These are phyloP conservation scores for Campopleginae sp. DNA, from an alignment of 2,888 invertebrate species.

Conservation along the genomic window DNA sequence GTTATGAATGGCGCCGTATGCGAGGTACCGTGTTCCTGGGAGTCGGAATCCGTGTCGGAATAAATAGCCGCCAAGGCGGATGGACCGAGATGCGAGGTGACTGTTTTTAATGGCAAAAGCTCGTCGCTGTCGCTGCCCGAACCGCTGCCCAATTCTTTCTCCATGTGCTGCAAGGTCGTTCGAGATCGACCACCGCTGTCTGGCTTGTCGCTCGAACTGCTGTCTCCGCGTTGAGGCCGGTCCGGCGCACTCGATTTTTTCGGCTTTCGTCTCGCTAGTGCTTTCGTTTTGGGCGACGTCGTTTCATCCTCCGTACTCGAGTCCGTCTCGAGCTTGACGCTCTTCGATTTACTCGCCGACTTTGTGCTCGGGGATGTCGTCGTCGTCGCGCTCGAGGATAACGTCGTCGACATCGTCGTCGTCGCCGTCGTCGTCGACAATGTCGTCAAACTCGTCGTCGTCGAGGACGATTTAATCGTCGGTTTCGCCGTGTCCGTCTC, in stretches of 20 bases:
- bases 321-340: conserved; percentile 82
- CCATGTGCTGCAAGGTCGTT: conserved; percentile 89
- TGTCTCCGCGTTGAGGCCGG: conserved; percentile 84
- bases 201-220: conserved; percentile 80
- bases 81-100: conserved; percentile 76
- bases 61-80: conserved; percentile 91
- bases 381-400: background rate
- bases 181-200: conserved; percentile 84
- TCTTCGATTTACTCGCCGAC: conserved; percentile 61
- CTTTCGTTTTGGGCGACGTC: conserved; percentile 84
- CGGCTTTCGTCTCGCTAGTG: conserved; percentile 77
- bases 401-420: conserved; percentile 82
- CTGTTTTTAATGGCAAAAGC: conserved; percentile 87
- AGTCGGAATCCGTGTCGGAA: conserved; percentile 90
- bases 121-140: conserved; percentile 93
- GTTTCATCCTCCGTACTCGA: conserved; percentile 87
- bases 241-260: conserved; percentile 82
- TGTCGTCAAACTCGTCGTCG: conserved; percentile 76
- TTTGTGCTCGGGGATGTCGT: conserved; percentile 67
- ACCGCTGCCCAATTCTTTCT: conserved; percentile 89
- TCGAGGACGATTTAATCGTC: conserved; percentile 79
- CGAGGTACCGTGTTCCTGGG: conserved; percentile 87
- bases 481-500: conserved; percentile 81
- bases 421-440: conserved; percentile 64
- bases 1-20: conserved; percentile 88